Evolutionary conservation across 2,113 vertebrate genomes (phyloP), one percentile per base, ranked within the genome.

Genomic region (Tylochromis polylepis): DNA sequence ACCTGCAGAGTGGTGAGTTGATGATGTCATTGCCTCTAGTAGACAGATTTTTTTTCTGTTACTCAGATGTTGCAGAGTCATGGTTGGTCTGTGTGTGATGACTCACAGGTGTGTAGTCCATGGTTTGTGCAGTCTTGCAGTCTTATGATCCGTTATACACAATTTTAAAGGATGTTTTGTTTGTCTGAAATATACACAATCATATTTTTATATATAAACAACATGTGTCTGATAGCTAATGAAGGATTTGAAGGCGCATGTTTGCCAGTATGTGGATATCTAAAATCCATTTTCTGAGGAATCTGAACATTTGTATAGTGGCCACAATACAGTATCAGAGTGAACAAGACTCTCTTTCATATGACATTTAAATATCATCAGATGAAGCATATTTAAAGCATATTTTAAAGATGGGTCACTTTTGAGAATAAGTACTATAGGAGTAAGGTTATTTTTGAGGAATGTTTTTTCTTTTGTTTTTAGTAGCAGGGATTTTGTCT

Each of bases 1-100:
- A 75, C 43, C 70, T 75, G 70, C 70, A 75, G 70, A 75, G 24
- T 12, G 67, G 41, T 29, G 67, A 75, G 24, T 20, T 6, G 24
- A 49, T 49, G 67, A 49, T 8, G 9, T 75, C 67, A 72, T 16
- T 18, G 9, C 10, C 9, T 62, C 59, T 36, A 62, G 29, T 16
- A 62, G 59, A 20, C 29, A 20, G 12, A 41, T 70, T 43, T 43
- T 24, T 24, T 46, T 72, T 27, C 38, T 72, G 22, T 72, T 72
- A 0, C 67, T 72, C 41, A 49, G 70, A 29, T 49, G 24, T 18
- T 0, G 9, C 15, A 20, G 15, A 49, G 22, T 49, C 2, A 1
- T 1, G 41, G 67, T 29, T 75, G 22, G 67, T 11, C 41, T 27
- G 41, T 27, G 22, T 1, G 67, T 75, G 43, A 29, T 75, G 67